A percentile compares a stretch with the other conserved stretches of the same genome.
These are phyloP conservation scores for Hydrocynus forskahlii DNA, from an alignment of 2,797 vertebrate species.

Conservation along the genomic window DNA sequence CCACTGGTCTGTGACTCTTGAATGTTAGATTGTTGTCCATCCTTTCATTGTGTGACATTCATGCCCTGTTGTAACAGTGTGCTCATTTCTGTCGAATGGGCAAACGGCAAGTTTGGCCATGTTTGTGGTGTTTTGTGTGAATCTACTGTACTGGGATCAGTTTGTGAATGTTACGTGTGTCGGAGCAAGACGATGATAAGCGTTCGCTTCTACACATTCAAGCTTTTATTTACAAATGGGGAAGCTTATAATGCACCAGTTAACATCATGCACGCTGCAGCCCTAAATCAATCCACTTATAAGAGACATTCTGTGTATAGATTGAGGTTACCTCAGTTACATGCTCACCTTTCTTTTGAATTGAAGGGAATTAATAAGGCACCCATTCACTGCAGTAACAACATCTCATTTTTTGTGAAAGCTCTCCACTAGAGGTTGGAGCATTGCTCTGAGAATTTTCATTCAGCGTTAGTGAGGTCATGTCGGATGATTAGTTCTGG, in stretches of 20 bases:
- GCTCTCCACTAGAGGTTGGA: not conserved
- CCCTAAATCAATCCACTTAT: too few relatives aligned
- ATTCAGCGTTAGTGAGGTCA: not conserved
- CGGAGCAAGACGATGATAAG: not conserved
- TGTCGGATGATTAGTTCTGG: not conserved
- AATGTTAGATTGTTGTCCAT: slow-evolving; percentile 28
- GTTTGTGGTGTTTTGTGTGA: slow-evolving; percentile 13
- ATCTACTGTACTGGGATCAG: not conserved
- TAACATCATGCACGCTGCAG: too few relatives aligned
- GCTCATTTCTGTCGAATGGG: slow-evolving; percentile 8
- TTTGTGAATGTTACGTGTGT: not conserved
- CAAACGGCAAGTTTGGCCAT: not conserved
- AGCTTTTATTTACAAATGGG: not conserved
- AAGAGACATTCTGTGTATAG: too few relatives aligned
- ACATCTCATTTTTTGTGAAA: not conserved
- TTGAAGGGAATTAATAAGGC: too few relatives aligned
- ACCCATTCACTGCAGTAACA: too few relatives aligned
- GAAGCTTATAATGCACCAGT: not conserved
- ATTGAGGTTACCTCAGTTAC: too few relatives aligned
- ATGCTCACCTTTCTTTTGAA: too few relatives aligned
- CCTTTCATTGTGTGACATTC: slow-evolving; percentile 33
- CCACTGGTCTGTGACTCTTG: slow-evolving; percentile 38
- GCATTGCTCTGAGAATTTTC: not conserved
- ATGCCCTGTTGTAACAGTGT: slow-evolving; percentile 2
- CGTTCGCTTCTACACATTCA: slow-evolving; percentile 3